A percentile compares a stretch with the other conserved stretches of the same genome.
Conservation (phyloP, 1,140 invertebrate genomes). For the Drosophila equinoxialis region DNA sequence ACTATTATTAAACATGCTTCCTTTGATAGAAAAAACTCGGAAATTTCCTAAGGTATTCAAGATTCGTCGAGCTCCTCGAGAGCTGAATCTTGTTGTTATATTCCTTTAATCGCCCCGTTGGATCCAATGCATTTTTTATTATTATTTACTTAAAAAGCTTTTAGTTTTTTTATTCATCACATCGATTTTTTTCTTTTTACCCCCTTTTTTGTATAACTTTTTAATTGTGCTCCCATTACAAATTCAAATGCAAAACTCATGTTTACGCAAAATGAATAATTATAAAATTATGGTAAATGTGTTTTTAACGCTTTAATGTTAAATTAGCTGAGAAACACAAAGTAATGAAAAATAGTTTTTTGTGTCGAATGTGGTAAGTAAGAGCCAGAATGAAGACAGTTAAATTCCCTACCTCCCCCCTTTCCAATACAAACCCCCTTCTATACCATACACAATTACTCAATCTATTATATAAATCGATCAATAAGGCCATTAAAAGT, state of each 20-base stretch:
- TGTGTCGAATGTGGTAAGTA: not conserved
- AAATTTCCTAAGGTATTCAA: not conserved
- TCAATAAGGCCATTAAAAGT: conserved; percentile 66
- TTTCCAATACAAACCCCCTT: not conserved
- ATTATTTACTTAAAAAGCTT: conserved; percentile 17
- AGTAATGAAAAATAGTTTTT: not conserved
- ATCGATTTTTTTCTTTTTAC: conserved; percentile 12
- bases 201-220: conserved; percentile 47
- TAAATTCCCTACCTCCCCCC: too few species aligned
- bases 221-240: conserved; percentile 65
- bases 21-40: too few species aligned
- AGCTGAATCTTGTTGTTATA: not conserved
- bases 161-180: conserved; percentile 26
- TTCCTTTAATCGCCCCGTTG: conserved; percentile 5
- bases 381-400: not conserved
- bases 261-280: conserved; percentile 52
- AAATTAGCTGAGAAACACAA: conserved; percentile 21
- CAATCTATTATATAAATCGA: conserved; percentile 20
- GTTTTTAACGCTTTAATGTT: conserved; percentile 43
- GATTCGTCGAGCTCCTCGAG: not conserved
- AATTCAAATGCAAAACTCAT: conserved; percentile 69
- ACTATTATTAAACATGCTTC: too few species aligned
- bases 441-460: not conserved
- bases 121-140: conserved; percentile 14
- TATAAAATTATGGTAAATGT: conserved; percentile 55